These are phyloP conservation scores for Paradisaea rubra DNA, from an alignment of 2,113 vertebrate genomes.

Conservation along the genomic window DNA sequence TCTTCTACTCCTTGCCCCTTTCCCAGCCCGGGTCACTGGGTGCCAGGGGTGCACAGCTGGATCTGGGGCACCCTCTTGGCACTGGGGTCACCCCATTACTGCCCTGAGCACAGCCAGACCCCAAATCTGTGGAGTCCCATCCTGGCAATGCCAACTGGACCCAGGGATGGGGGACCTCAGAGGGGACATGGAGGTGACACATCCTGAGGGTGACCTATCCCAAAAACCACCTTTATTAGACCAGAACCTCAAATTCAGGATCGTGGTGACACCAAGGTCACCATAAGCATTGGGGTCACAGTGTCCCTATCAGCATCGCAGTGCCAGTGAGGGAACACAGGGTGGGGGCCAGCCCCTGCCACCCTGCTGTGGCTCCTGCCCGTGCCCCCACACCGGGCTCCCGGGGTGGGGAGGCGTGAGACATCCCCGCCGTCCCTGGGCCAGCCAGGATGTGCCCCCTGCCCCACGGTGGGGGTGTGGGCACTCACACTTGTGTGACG, in stretches of 20 bases:
- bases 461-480: no score
- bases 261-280: neutral
- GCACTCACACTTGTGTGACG: slow-evolving; percentile 29
- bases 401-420: neutral
- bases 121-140: neutral
- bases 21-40: neutral
- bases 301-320: neutral
- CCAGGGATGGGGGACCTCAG: neutral
- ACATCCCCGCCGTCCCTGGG: neutral
- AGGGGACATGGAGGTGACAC: neutral
- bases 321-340: neutral
- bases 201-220: fast-evolving
- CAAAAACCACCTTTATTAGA: neutral
- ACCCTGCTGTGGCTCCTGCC: neutral
- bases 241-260: no score
- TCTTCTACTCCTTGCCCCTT: neutral
- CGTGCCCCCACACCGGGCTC: fast-evolving
- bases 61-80: neutral
- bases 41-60: neutral
- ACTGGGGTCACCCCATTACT: neutral
- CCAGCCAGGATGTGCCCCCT: neutral
- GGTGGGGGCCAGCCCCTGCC: neutral
- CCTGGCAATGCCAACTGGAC: neutral
- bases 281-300: neutral
- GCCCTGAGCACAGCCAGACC: neutral